These are phyloP conservation scores for Sanderia malayensis DNA, from an alignment of 30 jellyfish, hydroid and myxozoan genomes.

Conservation along the genomic window DNA sequence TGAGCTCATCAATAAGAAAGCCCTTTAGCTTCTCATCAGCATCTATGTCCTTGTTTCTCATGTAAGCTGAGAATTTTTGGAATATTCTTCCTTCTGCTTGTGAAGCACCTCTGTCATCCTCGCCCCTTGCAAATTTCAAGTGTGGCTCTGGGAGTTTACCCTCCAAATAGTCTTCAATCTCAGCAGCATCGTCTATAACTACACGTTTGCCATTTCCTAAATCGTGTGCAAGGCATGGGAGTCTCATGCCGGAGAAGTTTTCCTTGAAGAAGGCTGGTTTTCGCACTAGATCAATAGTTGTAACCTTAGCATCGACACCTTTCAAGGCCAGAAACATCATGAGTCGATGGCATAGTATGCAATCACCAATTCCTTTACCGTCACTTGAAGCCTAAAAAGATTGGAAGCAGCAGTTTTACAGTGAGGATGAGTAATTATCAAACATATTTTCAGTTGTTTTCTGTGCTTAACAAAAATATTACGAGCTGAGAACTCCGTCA, in stretches of 20 bases:
- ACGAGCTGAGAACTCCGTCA: no score
- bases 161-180: conserved; percentile 88
- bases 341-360: conserved; percentile 93
- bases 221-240: conserved; percentile 88
- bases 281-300: conserved; percentile 92
- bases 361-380: conserved; percentile 98
- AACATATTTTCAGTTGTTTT: no score
- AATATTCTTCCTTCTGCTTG: conserved; percentile 87
- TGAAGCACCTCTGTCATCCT: conserved; percentile 81
- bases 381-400: conserved; percentile 90
- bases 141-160: conserved; percentile 87
- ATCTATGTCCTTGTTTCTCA: conserved; percentile 77
- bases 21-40: conserved; percentile 69
- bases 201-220: conserved; percentile 54
- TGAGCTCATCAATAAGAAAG: conserved; percentile 71
- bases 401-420: no score
- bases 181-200: conserved; percentile 88
- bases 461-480: no score
- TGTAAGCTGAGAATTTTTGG: conserved; percentile 92
- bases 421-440: no score
- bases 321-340: conserved; percentile 97
- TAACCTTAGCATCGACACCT: conserved; percentile 95
- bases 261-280: conserved; percentile 87
- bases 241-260: conserved; percentile 90
- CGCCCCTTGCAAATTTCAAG: conserved; percentile 47